Conservation (phyloP, 2,797 vertebrate species). For the Oreortyx pictus region DNA sequence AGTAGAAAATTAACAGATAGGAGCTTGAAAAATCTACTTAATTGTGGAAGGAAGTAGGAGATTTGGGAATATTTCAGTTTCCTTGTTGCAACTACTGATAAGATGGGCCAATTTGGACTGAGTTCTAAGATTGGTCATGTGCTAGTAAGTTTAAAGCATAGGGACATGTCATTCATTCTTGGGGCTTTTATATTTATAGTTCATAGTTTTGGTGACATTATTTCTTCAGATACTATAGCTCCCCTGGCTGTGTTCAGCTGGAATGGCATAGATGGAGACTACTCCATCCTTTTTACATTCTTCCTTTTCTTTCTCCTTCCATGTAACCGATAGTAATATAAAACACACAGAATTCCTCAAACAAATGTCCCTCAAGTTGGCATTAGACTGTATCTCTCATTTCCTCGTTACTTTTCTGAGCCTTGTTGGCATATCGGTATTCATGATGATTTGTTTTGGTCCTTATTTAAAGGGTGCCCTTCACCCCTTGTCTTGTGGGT, state of each 20-base stretch:
- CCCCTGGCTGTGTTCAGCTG: background rate
- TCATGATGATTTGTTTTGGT: background rate
- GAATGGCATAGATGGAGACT: background rate
- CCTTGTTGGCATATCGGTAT: background rate
- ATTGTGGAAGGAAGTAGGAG: too few species aligned
- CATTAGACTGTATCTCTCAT: background rate
- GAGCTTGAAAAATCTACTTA: too few species aligned
- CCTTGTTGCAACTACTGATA: too few species aligned
- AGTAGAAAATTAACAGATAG: too few species aligned
- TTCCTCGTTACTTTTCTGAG: background rate
- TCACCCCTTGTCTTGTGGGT: background rate
- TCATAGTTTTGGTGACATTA: too few species aligned
- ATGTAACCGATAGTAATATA: background rate
- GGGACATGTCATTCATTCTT: too few species aligned
- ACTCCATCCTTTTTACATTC: background rate
- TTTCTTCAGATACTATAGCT: background rate
- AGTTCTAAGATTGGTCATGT: too few species aligned
- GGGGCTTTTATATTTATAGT: too few species aligned
- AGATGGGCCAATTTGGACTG: too few species aligned
- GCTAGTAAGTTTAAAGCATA: too few species aligned
- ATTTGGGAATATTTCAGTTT: too few species aligned
- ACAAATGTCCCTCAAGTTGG: background rate
- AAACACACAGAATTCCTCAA: background rate
- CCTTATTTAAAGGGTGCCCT: background rate
- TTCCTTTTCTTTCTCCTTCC: background rate